phyloP scores from a whole-genome alignment of 2,113 vertebrate genomes.

The Myotis yumanensis region DNA sequence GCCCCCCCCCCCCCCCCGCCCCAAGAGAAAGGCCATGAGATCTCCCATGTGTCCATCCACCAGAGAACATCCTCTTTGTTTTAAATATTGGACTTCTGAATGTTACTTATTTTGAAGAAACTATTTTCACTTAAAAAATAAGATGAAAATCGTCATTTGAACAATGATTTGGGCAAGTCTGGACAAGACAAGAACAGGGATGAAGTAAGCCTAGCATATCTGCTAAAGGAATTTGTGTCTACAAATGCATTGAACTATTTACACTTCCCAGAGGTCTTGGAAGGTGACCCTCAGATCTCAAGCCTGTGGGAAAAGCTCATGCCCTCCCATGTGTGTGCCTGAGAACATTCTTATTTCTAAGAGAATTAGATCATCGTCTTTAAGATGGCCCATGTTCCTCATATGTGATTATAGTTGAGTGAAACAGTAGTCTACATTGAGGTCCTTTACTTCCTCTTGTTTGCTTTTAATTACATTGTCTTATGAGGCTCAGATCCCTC shows the following conservation, averaged over 20 bases:
- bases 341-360: neutral
- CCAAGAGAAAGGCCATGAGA: neutral
- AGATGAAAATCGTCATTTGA: neutral
- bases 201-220: neutral
- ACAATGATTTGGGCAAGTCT: neutral
- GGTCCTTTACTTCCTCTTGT: neutral
- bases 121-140: neutral
- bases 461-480: neutral
- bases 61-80: neutral
- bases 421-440: neutral
- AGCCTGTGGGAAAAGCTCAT: neutral
- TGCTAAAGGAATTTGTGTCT: neutral
- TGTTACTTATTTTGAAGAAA: constrained; percentile 37
- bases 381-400: neutral
- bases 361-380: neutral
- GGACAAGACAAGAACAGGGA: neutral
- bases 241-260: neutral
- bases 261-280: neutral
- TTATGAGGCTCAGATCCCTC: neutral
- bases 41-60: neutral
- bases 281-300: neutral
- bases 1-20: no score
- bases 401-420: neutral
- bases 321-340: neutral
- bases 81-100: neutral